phyloP scores from a whole-genome alignment of 2,113 vertebrate species.

The Xyrauchen texanus region DNA sequence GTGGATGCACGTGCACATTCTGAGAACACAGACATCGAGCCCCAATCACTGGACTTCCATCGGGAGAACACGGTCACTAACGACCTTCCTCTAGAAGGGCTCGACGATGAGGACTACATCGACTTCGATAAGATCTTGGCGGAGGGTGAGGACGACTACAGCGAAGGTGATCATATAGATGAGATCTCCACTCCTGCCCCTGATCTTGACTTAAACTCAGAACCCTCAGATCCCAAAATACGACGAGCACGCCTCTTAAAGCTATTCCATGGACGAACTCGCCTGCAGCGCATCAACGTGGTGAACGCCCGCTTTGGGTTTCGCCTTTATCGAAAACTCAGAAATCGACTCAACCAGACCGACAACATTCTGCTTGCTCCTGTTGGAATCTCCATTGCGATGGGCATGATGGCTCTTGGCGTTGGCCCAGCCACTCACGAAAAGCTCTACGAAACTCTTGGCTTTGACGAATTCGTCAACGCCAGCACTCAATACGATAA shows the following conservation, averaged over 20 bases:
- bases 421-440: constrained; percentile 76
- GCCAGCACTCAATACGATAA: constrained; percentile 88
- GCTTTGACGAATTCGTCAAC: constrained; percentile 88
- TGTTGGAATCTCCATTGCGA: constrained; percentile 90
- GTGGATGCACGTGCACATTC: constrained; percentile 53
- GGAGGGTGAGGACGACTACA: constrained; percentile 82
- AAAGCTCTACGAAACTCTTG: constrained; percentile 81
- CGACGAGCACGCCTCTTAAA: constrained; percentile 80
- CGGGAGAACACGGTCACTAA: constrained; percentile 92
- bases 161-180: constrained; percentile 81
- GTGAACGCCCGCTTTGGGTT: constrained; percentile 91
- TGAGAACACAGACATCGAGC: constrained; percentile 59
- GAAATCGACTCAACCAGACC: constrained; percentile 75
- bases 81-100: constrained; percentile 81
- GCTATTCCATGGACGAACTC: constrained; percentile 87
- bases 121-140: constrained; percentile 85
- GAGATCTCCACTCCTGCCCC: constrained; percentile 74
- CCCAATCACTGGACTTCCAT: constrained; percentile 81
- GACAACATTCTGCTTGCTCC: constrained; percentile 93
- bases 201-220: constrained; percentile 77
- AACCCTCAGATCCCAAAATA: constrained; percentile 76
- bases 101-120: constrained; percentile 86
- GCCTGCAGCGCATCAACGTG: constrained; percentile 89
- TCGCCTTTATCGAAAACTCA: constrained; percentile 85
- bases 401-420: constrained; percentile 93